Percentiles rank a stretch among this genome's conserved stretches.
Conservation (phyloP, 2,888 invertebrate species). For the Apoda limacodes region DNA sequence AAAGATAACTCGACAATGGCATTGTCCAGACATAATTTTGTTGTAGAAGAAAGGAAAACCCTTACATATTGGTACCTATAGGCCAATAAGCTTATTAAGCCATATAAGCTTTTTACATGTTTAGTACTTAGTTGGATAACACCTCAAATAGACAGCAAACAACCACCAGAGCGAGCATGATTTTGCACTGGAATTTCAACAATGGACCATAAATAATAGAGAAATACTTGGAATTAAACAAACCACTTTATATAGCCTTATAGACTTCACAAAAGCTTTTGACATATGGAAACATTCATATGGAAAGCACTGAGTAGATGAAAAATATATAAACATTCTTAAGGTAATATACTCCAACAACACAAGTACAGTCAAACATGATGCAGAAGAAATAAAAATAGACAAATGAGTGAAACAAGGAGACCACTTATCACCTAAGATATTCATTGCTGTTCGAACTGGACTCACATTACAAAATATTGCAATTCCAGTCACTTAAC, state of each 20-base stretch:
- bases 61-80: conserved; percentile 1
- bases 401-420: too few species aligned
- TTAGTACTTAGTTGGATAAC: conserved; percentile 9
- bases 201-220: conserved; percentile 13
- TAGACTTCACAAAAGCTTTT: conserved; percentile 5
- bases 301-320: conserved; percentile 8
- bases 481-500: too few species aligned
- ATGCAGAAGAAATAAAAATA: conserved; percentile 5
- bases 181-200: conserved; percentile 12
- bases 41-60: conserved; percentile 5
- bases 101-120: conserved; percentile 7
- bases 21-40: conserved; percentile 6
- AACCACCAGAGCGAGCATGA: conserved; percentile 16
- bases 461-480: too few species aligned
- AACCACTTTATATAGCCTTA: conserved; percentile 8
- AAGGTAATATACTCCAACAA: conserved; percentile 12
- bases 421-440: conserved; percentile 3
- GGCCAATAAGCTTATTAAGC: conserved; percentile 4
- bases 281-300: conserved; percentile 11
- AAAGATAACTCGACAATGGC: conserved; percentile 8
- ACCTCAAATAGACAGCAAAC: conserved; percentile 9
- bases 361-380: conserved; percentile 11
- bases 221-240: conserved; percentile 12
- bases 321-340: conserved; percentile 9
- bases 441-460: not conserved